Evolutionary conservation across 2,113 vertebrate species (phyloP).

Genomic region (Pica pica): DNA sequence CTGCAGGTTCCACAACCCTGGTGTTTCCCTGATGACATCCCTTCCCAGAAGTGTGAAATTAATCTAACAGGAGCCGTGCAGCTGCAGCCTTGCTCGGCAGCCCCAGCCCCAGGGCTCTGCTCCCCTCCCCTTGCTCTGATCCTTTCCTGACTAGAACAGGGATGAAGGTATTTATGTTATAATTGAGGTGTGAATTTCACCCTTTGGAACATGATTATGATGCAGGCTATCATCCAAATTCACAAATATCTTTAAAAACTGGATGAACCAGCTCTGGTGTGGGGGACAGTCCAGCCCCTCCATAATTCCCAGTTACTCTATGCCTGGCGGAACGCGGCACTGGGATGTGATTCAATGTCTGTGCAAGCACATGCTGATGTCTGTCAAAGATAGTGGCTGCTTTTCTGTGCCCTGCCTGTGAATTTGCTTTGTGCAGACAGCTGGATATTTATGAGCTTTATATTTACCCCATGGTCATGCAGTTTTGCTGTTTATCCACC

Average conservation of each 20-base stretch:
- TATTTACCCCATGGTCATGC: constrained; percentile 41
- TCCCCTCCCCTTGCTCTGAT: background rate
- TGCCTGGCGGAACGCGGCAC: background rate
- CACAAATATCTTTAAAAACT: background rate
- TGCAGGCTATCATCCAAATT: background rate
- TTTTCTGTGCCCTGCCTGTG: background rate
- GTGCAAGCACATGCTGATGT: constrained; percentile 64
- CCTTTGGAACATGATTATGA: background rate
- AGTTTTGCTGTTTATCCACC: background rate
- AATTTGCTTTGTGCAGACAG: constrained; percentile 68
- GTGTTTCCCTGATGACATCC: background rate
- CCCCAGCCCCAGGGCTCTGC: background rate
- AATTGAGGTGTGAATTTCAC: background rate
- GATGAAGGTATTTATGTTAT: background rate
- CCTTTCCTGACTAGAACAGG: background rate
- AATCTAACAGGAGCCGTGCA: background rate
- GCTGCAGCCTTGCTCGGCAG: background rate
- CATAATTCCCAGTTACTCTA: background rate
- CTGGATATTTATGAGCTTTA: constrained; percentile 77
- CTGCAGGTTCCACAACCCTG: background rate
- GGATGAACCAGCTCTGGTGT: background rate
- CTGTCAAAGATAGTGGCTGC: constrained; percentile 64
- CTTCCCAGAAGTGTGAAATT: constrained; percentile 39
- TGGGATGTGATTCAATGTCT: background rate
- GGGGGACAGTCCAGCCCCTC: background rate